A percentile compares a stretch with the other conserved stretches of the same genome.
Evolutionary conservation across 2,797 vertebrate genomes (phyloP).

Genomic region (Eospalax fontanierii): DNA sequence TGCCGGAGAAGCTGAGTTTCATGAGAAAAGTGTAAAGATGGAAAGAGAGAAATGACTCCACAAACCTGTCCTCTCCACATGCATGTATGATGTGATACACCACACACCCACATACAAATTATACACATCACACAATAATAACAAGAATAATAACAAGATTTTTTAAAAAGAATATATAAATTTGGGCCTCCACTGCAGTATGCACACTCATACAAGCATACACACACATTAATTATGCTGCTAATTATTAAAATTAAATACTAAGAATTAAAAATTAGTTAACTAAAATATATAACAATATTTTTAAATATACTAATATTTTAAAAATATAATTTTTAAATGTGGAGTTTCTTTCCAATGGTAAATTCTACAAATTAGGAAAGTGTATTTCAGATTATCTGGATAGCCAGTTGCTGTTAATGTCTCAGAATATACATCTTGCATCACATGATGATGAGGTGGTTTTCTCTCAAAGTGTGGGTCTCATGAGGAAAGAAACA

Average conservation of each 20-base stretch:
- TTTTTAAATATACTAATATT: too few relatives aligned
- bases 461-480: neutral
- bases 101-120: neutral
- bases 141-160: neutral
- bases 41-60: neutral
- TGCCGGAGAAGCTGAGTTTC: neutral
- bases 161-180: neutral
- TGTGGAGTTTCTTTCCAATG: neutral
- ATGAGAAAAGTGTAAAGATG: too few relatives aligned
- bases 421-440: neutral
- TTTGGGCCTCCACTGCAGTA: neutral
- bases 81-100: neutral
- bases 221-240: too few relatives aligned
- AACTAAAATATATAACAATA: too few relatives aligned
- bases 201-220: too few relatives aligned
- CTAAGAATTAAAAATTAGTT: too few relatives aligned
- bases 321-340: neutral
- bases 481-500: conserved; percentile 33
- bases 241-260: too few relatives aligned
- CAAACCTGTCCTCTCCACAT: neutral
- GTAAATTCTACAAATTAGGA: neutral
- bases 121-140: neutral
- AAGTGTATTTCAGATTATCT: neutral
- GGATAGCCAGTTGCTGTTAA: neutral
- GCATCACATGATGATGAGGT: neutral